Base-by-base conservation (phyloP, 2,888 invertebrate genomes). In the Sycophila texana region DNA sequence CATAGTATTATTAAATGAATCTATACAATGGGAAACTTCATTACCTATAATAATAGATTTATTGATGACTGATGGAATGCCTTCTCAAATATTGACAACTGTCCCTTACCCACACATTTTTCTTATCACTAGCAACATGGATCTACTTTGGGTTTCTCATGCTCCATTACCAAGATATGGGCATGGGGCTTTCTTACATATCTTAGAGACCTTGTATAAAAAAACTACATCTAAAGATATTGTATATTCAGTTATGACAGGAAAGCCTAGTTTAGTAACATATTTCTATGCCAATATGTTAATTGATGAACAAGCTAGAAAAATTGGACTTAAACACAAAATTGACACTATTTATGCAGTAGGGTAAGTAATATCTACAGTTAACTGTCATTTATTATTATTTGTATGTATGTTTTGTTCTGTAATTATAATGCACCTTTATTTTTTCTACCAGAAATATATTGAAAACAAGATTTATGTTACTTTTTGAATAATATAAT, bases 121-220 rank as follows among this genome's bases (percentile, higher is more conserved):
- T 51, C 88, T 94, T n/a, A 88, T 94, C 77, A 94, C 93, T 0
- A 94, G 94, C 85, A 94, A 94, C 85, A 93, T 94, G 92, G 94
- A 94, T 89, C 89, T 94, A 65, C 89, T 93, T 72, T 94, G 93
- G 94, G 94, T 94, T 91, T 92, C 94, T 2, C 94, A 94, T 84
- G 93, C 93, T 12, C 92, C 92, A 22, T 92, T 93, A 88, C 94
- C 94, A 1, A 91, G 94, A 91, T 93, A 89, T 57, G 94, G 94
- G 0, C 94, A 94, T 87, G 94, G 94, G 4, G 93, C 93, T 67
- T 94, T 94, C 86, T 88, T 94, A 47, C 88, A 92, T 14, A 93
- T 93, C 83, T 87, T 94, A 68, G 94, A 94, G 86, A 91, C 91
- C 82, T 86, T 94, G 63, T 94, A 94, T 87, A 92, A 92, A 86